A percentile compares a stretch with the other conserved stretches of the same genome.
phyloP scores from a whole-genome alignment of 2,888 invertebrate species.

The Odontocolon sp. region DNA sequence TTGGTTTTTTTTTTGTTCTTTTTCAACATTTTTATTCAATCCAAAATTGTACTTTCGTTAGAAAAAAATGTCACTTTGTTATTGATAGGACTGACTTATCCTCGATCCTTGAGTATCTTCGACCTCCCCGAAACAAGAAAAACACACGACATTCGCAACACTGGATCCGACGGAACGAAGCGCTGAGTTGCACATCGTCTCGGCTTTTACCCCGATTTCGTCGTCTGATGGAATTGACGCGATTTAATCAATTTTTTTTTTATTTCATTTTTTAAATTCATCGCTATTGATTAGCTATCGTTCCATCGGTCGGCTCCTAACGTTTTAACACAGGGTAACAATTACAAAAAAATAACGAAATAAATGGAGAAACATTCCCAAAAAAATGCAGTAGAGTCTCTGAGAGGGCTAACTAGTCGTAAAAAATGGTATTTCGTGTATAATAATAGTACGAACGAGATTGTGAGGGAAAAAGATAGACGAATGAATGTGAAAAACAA shows the following conservation, averaged over 20 bases:
- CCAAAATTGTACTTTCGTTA: not conserved
- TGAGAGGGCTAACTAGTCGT: slow-evolving; percentile 54
- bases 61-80: not conserved
- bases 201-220: not conserved
- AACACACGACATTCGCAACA: slow-evolving; percentile 42
- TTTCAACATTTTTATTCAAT: not conserved
- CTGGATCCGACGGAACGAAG: slow-evolving; percentile 55
- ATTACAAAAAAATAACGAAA: slow-evolving; percentile 62
- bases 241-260: not conserved
- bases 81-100: slow-evolving; percentile 21
- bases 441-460: slow-evolving; percentile 60
- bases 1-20: slow-evolving; percentile 39
- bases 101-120: slow-evolving; percentile 26
- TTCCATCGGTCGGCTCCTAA: slow-evolving; percentile 65
- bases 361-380: slow-evolving; percentile 70
- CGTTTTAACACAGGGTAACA: slow-evolving; percentile 78
- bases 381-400: slow-evolving; percentile 61
- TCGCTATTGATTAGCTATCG: slow-evolving; percentile 57
- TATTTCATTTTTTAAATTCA: not conserved
- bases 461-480: slow-evolving; percentile 32
- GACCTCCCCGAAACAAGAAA: slow-evolving; percentile 17
- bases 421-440: slow-evolving; percentile 73
- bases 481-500: slow-evolving; percentile 56
- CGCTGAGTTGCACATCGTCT: not conserved
- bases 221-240: slow-evolving; percentile 31